Percentiles rank a stretch among this genome's conserved stretches.
phyloP scores from a whole-genome alignment of 2,113 vertebrate genomes.

The Sinocyclocheilus rhinocerous region DNA sequence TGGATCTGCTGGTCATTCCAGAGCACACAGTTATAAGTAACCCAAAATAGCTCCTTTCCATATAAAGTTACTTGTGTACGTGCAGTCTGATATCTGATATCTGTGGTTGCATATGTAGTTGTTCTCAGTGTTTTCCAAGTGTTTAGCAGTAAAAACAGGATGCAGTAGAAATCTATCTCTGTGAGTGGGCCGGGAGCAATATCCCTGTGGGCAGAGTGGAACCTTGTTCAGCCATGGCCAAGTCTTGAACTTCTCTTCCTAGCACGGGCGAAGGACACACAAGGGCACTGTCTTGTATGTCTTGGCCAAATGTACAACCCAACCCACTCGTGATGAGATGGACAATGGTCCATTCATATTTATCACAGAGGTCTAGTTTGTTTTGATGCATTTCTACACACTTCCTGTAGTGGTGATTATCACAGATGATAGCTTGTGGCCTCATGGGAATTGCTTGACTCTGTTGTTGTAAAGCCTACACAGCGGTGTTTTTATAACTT shows the following conservation, averaged over 20 bases:
- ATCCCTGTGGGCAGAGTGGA: slow-evolving; percentile 13
- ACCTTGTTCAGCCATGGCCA: not conserved
- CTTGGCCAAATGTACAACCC: not conserved
- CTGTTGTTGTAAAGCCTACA: not conserved
- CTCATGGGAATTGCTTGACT: not conserved
- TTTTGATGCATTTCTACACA: not conserved
- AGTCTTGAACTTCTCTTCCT: slow-evolving; percentile 24
- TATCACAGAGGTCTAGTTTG: slow-evolving; percentile 26
- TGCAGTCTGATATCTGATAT: not conserved
- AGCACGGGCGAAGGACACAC: slow-evolving; percentile 5
- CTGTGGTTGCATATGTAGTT: not conserved
- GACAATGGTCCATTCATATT: slow-evolving; percentile 42
- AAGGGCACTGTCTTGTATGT: slow-evolving; percentile 26
- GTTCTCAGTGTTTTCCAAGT: not conserved
- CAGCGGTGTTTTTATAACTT: not conserved
- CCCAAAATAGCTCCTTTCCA: not conserved
- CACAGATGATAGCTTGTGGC: not conserved
- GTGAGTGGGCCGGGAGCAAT: not conserved
- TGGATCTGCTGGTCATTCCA: not conserved
- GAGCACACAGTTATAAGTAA: not conserved
- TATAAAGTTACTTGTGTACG: not conserved
- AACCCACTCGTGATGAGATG: not conserved
- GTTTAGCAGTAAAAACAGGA: slow-evolving; percentile 42
- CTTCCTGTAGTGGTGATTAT: slow-evolving; percentile 16
- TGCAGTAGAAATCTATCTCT: slow-evolving; percentile 26